Base-by-base conservation (phyloP, 2,797 vertebrate genomes). In the Chaunax sp. region DNA sequence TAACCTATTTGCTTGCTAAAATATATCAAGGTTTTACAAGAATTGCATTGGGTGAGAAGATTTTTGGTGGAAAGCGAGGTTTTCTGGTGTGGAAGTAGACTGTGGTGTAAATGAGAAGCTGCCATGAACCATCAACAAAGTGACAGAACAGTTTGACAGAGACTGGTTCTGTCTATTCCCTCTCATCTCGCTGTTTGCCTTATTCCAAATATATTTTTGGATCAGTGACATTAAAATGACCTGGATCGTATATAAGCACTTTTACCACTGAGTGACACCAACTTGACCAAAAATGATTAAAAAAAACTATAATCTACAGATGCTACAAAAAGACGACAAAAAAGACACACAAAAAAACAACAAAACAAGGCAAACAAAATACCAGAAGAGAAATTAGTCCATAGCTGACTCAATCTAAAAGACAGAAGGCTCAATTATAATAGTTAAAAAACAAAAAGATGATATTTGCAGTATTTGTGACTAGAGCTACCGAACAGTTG, bases 231-330 rank as follows among this genome's bases (percentile, higher is more conserved):
- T 63, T 1, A 41, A 22, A 41, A 37, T 44, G 10, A n/a, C 11
- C 19, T n/a, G 13, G 26, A 49, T 20, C n/a, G 35, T 8, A 57
- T 38, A 79, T 30, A 26, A 62, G 25, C n/a, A 49, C 6, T 4
- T 35, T 3, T 20, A 7, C 18, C 30, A 14, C 35, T 14, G 51
- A 19, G 47, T 10, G 33, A 7, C 37, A 40, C 9, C 45, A 25
- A 3, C 28, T 41, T 25, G 5, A 1, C 44, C 25, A 26, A 26
- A 41, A 14, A 35, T 30, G 1, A 23, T 8, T n/a, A 9, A 6
- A 38, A 47, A 38, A 4, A 26, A 19, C n/a, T n/a, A 6, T 35
- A 37, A 56, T 15, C 1, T 41, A 30, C 14, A 18, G 25, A 30
- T 23, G 12, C 20, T 41, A 69, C 25, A 49, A 69, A 14, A 3